Evolutionary conservation across 2,797 vertebrate genomes (phyloP), one percentile per base, ranked within the genome.

Genomic region (Lagodon rhomboides): DNA sequence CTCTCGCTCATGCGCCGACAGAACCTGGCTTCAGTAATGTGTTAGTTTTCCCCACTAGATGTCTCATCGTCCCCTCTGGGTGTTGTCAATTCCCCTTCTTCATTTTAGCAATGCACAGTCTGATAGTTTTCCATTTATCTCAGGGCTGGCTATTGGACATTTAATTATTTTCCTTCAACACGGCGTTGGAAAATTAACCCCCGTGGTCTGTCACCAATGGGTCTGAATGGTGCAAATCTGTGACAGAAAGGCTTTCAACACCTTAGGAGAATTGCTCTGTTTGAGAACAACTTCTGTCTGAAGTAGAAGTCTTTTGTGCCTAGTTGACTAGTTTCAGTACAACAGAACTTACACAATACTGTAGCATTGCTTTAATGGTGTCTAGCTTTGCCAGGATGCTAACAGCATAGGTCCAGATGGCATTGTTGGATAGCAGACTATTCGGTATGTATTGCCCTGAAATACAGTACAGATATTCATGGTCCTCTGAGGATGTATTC

Each of bases 71-170:
- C 41, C 34, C 67, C 30, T 85, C 59, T 76, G 84, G 79, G 80
- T 77, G 49, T 54, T 80, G 50, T 77, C 88, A 81, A 54, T 84
- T 89, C 78, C 79, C 64, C 56, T 70, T 73, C 25, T 66, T 82
- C 71, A 86, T 88, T 84, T 85, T 56, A 54, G 20, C 65, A 51
- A 22, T 55, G 34, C 76, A 75, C 73, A 77, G 56, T 77, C 83
- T 68, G 67, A 64, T 88, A n/a, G 77, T 76, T 88, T 88, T 84
- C 59, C 41, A 74, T 85, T 84, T 55, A 71, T 66, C 65, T 76
- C 64, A 17, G 41, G 23, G 51, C 60, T 62, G 65, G 44, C 49
- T 51, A 10, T 65, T 63, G 34, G 61, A 64, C 56, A 63, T 65
- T 65, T 46, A 78, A 68, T 56, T 2, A 44, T 77, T 73, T 34